Conservation (phyloP, 2,113 vertebrate genomes). For the Pampusana beccarii region DNA sequence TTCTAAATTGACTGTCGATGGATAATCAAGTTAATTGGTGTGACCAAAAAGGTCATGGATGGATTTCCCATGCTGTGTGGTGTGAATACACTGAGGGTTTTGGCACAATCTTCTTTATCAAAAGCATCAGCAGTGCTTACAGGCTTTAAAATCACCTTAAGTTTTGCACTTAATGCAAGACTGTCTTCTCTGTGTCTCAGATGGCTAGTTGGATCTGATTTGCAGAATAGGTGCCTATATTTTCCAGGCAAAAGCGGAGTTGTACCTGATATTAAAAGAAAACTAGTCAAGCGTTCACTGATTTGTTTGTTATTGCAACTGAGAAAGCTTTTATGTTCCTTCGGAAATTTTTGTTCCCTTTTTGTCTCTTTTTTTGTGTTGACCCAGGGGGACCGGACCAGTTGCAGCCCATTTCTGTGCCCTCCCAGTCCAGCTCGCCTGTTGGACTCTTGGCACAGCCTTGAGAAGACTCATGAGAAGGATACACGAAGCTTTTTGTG, state of each 20-base stretch:
- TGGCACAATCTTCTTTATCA: neutral
- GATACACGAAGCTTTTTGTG: neutral
- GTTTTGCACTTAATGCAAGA: neutral
- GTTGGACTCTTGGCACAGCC: neutral
- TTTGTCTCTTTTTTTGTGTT: neutral
- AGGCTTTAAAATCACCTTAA: neutral
- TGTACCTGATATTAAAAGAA: neutral
- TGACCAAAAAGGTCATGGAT: neutral
- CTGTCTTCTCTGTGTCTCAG: neutral
- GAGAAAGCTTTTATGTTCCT: neutral
- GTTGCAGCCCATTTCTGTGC: neutral
- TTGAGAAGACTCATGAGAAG: neutral
- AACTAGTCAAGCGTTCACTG: neutral
- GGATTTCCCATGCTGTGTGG: neutral
- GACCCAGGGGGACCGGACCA: neutral
- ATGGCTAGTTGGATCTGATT: neutral
- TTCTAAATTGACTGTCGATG: neutral
- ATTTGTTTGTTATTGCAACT: neutral
- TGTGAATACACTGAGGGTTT: neutral
- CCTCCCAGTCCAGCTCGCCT: neutral
- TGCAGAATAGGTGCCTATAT: neutral
- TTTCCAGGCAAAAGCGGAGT: neutral
- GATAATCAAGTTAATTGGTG: conserved; percentile 34
- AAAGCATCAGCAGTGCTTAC: neutral
- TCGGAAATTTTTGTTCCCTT: neutral